Percentiles rank a stretch among this genome's conserved stretches.
These are phyloP conservation scores for Leuctra nigra DNA, from an alignment of 2,888 invertebrate genomes.

Conservation along the genomic window DNA sequence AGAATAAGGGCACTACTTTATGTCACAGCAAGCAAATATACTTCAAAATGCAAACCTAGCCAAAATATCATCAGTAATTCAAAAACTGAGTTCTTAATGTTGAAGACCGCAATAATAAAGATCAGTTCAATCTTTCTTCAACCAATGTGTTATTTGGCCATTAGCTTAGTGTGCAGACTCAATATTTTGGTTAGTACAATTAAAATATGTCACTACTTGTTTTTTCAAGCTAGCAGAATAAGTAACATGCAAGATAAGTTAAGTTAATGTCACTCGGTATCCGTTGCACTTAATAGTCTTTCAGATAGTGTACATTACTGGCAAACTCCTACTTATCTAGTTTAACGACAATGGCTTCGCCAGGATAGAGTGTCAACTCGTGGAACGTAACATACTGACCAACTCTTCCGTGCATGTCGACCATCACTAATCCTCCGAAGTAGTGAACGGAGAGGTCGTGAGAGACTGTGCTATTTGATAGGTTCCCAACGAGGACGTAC, in stretches of 20 bases:
- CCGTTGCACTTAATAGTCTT: background rate
- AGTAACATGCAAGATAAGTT: no score
- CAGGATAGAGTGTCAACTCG: slow-evolving; percentile 48
- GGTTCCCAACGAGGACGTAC: slow-evolving; percentile 68
- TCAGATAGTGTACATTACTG: background rate
- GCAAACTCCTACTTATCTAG: slow-evolving; percentile 47
- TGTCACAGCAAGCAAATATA: no score
- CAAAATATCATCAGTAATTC: no score
- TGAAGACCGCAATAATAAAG: no score
- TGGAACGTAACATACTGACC: slow-evolving; percentile 46
- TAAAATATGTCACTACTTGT: background rate
- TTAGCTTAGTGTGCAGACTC: no score
- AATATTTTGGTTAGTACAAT: no score
- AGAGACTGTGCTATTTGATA: slow-evolving; percentile 52
- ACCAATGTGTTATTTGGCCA: no score
- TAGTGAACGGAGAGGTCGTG: slow-evolving; percentile 69
- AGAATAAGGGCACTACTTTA: no score
- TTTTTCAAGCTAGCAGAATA: background rate
- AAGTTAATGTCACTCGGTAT: background rate
- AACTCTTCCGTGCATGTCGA: slow-evolving; percentile 45
- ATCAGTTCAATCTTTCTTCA: no score
- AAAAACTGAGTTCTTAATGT: no score
- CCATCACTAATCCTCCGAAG: slow-evolving; percentile 61
- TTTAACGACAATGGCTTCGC: slow-evolving; percentile 56
- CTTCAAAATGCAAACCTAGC: no score